Conservation (phyloP, 2,797 vertebrate genomes). For the Danio tinwini region DNA sequence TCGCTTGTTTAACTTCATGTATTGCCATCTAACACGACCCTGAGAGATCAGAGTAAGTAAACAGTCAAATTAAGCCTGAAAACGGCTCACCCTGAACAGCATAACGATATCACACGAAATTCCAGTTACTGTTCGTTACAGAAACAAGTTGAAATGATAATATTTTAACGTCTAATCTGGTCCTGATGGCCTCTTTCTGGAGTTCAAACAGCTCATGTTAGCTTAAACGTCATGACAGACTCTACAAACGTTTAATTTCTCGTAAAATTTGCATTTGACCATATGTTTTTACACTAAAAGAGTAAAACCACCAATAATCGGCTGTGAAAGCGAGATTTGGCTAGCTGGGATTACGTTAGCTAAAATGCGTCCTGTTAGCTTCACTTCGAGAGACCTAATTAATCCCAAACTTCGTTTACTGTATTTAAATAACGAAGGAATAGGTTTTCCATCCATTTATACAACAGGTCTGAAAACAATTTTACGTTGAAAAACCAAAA, state of each 20-base stretch:
- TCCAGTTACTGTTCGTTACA: not conserved
- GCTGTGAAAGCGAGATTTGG: not conserved
- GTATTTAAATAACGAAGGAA: not conserved
- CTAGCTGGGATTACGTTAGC: constrained; percentile 35
- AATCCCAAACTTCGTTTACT: not conserved
- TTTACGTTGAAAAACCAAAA: not conserved
- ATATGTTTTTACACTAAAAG: not conserved
- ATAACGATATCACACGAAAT: not conserved
- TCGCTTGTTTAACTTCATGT: constrained; percentile 21
- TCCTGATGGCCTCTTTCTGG: constrained; percentile 10
- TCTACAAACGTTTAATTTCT: not conserved
- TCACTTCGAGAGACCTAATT: constrained; percentile 4
- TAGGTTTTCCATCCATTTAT: not conserved
- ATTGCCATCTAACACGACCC: not conserved
- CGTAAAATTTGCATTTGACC: not conserved
- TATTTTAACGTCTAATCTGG: not conserved
- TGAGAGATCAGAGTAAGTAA: not conserved
- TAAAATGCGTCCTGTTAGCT: constrained; percentile 7
- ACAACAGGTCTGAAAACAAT: not conserved
- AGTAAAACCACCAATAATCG: not conserved
- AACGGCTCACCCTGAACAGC: not conserved
- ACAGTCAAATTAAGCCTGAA: not conserved
- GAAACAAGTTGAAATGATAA: not conserved
- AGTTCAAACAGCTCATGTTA: constrained; percentile 20
- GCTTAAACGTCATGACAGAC: not conserved